phyloP scores from a whole-genome alignment of 1,140 invertebrate species.

The Psix sp. region DNA sequence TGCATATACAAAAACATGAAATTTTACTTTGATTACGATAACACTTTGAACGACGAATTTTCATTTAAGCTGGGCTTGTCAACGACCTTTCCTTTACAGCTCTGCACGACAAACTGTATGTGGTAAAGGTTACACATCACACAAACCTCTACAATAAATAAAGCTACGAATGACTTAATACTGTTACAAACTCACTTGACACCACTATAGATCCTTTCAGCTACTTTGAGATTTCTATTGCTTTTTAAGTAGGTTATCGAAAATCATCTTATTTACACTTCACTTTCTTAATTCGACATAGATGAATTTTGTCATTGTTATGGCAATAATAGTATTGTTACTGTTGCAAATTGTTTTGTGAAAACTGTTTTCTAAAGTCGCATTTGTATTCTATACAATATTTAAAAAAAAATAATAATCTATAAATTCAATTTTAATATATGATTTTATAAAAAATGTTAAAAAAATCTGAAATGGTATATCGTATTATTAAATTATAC shows the following conservation, averaged over 20 bases:
- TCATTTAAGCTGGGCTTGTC: conserved; percentile 60
- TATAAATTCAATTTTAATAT: no score
- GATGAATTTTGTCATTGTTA: no score
- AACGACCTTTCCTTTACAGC: conserved; percentile 53
- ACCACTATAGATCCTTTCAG: conserved; percentile 49
- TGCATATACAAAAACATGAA: not conserved
- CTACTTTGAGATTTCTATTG: conserved; percentile 43
- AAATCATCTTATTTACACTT: conserved; percentile 52
- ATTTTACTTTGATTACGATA: conserved; percentile 39
- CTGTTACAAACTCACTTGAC: conserved; percentile 60
- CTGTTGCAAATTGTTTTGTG: no score
- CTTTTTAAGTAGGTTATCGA: conserved; percentile 55
- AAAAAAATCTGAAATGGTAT: no score
- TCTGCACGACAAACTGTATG: conserved; percentile 59
- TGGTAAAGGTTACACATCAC: conserved; percentile 61
- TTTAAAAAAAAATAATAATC: no score
- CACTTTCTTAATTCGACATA: conserved; percentile 32
- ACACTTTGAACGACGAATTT: conserved; percentile 61
- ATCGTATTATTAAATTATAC: no score
- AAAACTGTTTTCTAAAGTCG: no score
- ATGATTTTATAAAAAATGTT: no score
- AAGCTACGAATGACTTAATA: conserved; percentile 62
- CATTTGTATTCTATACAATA: no score
- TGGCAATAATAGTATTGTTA: no score
- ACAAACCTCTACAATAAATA: conserved; percentile 60